These are phyloP conservation scores for Condylostylus longicornis DNA, from an alignment of 1,140 invertebrate genomes.

Conservation along the genomic window DNA sequence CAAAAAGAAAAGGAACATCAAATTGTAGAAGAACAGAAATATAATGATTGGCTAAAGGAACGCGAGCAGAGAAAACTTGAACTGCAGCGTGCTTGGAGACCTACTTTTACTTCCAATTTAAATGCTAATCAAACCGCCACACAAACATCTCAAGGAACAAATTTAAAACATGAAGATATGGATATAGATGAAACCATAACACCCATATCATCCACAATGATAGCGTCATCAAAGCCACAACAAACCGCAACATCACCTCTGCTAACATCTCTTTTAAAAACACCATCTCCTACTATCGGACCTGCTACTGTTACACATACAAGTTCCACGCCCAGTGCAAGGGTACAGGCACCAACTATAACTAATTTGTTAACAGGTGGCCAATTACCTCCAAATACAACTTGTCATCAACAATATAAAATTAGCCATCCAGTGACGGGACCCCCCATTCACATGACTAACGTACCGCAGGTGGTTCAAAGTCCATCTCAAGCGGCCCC, in stretches of 20 bases:
- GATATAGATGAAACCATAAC: constrained; percentile 23
- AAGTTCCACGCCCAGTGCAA: constrained; percentile 29
- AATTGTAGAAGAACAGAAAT: constrained; percentile 45
- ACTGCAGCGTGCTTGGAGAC: constrained; percentile 39
- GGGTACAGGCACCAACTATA: constrained; percentile 35
- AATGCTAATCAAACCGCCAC: constrained; percentile 6
- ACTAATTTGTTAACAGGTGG: constrained; percentile 35
- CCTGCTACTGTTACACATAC: constrained; percentile 31
- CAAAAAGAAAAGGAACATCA: constrained; percentile 52
- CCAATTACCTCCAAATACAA: constrained; percentile 16
- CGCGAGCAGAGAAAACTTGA: constrained; percentile 47
- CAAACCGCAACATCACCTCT: constrained; percentile 44
- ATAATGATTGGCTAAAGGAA: constrained; percentile 53
- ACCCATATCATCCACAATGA: constrained; percentile 5
- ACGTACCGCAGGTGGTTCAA: constrained; percentile 5
- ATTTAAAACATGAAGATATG: constrained; percentile 25
- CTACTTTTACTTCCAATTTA: constrained; percentile 15
- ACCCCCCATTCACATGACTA: constrained; percentile 7
- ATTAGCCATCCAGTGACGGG: constrained; percentile 14
- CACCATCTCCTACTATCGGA: constrained; percentile 39
- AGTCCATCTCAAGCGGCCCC: constrained; percentile 46
- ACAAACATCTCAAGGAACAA: constrained; percentile 18
- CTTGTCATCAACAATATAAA: constrained; percentile 17
- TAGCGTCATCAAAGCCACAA: constrained; percentile 9
- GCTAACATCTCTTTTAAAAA: constrained; percentile 67